These are phyloP conservation scores for Entelurus aequoreus DNA, from an alignment of 2,113 vertebrate genomes.

Conservation along the genomic window DNA sequence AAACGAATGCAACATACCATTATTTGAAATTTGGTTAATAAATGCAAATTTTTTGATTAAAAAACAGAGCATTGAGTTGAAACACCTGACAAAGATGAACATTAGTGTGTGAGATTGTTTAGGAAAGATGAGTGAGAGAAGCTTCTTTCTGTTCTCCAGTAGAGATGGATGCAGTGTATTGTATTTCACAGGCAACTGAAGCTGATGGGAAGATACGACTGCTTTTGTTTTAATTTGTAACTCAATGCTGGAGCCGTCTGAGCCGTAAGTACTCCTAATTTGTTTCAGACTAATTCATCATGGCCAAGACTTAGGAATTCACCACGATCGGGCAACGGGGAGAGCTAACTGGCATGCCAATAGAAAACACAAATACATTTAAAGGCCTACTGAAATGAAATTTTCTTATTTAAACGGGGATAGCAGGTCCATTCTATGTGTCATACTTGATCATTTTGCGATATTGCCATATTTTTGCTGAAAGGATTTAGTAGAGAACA, in stretches of 20 bases:
- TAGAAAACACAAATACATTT: conserved; percentile 24
- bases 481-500: no score
- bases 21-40: background rate
- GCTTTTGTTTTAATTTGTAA: conserved; percentile 74
- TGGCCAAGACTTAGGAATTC: conserved; percentile 50
- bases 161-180: conserved; percentile 49
- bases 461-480: no score
- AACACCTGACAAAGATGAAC: conserved; percentile 24
- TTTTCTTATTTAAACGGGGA: no score
- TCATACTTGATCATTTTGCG: no score
- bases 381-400: background rate
- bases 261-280: conserved; percentile 64
- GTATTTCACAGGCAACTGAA: conserved; percentile 62
- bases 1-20: background rate
- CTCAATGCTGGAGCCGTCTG: conserved; percentile 66
- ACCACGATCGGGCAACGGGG: conserved; percentile 48
- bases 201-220: conserved; percentile 63
- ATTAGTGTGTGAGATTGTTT: background rate
- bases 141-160: conserved; percentile 34
- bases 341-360: conserved; percentile 20
- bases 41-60: background rate
- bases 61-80: background rate
- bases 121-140: conserved; percentile 24
- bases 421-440: no score
- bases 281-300: conserved; percentile 68